A percentile compares a stretch with the other conserved stretches of the same genome.
These are phyloP conservation scores for Grapholita molesta DNA, from an alignment of 1,140 invertebrate genomes.

Conservation along the genomic window DNA sequence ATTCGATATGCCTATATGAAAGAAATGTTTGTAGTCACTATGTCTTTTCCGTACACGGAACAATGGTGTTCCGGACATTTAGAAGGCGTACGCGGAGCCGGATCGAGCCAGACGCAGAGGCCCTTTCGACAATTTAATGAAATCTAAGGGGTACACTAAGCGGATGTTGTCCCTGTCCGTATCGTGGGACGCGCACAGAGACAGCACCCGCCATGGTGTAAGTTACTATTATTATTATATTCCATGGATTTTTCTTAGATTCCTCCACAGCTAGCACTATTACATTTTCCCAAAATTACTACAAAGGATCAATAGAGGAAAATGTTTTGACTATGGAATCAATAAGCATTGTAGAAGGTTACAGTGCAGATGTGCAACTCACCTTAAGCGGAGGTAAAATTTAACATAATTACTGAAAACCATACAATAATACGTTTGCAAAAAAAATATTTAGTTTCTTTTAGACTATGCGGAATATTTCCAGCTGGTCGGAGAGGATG, in stretches of 20 bases:
- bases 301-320: conserved; percentile 5
- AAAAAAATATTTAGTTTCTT: background rate
- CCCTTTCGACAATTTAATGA: too few relatives aligned
- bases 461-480: conserved; percentile 17
- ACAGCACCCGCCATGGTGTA: background rate
- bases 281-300: background rate
- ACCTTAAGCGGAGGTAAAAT: conserved; percentile 14
- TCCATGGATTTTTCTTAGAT: background rate
- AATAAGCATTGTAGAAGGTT: conserved; percentile 11
- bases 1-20: too few relatives aligned
- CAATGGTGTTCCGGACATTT: too few relatives aligned
- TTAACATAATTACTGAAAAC: background rate
- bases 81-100: too few relatives aligned
- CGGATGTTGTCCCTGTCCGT: too few relatives aligned
- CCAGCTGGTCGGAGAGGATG: background rate
- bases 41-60: too few relatives aligned
- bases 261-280: background rate
- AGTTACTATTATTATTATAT: background rate
- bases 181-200: too few relatives aligned
- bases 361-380: background rate
- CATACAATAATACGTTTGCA: background rate
- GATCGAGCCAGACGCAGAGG: too few relatives aligned
- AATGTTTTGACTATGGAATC: background rate
- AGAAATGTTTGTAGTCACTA: too few relatives aligned
- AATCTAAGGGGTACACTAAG: too few relatives aligned